Percentiles rank a stretch among this genome's conserved stretches.
Conservation (phyloP, 23 tunicate species). For the Trididemnum clinides region DNA sequence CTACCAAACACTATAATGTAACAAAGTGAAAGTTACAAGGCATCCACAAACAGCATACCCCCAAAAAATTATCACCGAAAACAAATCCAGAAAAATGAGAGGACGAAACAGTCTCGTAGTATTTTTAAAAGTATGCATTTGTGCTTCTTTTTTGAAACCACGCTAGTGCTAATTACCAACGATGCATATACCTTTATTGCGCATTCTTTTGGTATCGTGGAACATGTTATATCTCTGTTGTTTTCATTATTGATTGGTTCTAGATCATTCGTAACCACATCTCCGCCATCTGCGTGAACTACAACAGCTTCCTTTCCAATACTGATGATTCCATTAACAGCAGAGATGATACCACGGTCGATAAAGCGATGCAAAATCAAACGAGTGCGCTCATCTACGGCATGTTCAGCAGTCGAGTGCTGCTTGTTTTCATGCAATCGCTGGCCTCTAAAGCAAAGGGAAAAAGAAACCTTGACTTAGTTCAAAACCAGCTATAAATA, state of each 20-base stretch:
- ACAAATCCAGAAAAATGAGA: no score
- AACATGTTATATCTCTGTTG: conserved; percentile 16
- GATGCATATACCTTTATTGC: conserved; percentile 83
- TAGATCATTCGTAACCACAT: conserved; percentile 40
- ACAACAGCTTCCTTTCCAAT: conserved; percentile 97
- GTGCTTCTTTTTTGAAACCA: no score
- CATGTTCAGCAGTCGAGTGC: conserved; percentile 89
- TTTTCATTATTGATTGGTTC: conserved; percentile 35
- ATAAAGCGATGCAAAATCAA: conserved; percentile 67
- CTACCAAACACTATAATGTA: no score
- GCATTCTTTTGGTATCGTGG: conserved; percentile 66
- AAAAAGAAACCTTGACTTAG: no score
- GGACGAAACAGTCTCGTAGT: no score
- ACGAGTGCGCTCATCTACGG: conserved; percentile 88
- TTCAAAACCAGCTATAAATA: no score
- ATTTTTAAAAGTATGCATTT: no score
- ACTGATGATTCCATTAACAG: conserved; percentile 76
- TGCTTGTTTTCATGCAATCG: conserved; percentile 83
- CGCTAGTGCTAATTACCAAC: no score
- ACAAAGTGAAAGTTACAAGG: no score
- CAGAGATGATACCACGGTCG: conserved; percentile 75
- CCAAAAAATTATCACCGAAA: no score
- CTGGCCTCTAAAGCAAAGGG: conserved; percentile 59
- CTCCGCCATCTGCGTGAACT: conserved; percentile 90
- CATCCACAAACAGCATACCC: no score